A percentile compares a stretch with the other conserved stretches of the same genome.
Conservation (phyloP, 2,888 invertebrate genomes). For the Cerceris ruficornis region DNA sequence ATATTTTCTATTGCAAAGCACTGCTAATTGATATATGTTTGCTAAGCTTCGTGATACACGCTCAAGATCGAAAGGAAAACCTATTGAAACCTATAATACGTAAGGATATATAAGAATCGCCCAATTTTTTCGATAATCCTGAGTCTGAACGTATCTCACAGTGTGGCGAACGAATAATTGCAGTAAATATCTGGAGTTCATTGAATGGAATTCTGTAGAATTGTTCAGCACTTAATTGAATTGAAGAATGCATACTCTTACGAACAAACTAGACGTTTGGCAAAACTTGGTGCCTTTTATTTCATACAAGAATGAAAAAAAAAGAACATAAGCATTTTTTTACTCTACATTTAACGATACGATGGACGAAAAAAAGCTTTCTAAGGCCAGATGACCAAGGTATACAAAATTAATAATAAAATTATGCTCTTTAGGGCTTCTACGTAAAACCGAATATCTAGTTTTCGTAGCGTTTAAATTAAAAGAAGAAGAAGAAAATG, state of each 20-base stretch:
- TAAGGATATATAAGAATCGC: constrained; percentile 13
- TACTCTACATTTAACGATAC: constrained; percentile 56
- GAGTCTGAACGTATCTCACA: constrained; percentile 29
- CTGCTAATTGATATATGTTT: constrained; percentile 21
- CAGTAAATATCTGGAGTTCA: constrained; percentile 21
- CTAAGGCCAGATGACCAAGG: constrained; percentile 53
- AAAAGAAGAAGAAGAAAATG: background rate
- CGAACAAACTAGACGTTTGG: constrained; percentile 59
- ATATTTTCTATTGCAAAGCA: constrained; percentile 42
- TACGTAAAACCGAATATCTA: constrained; percentile 19
- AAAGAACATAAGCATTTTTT: constrained; percentile 56
- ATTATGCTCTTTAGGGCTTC: constrained; percentile 55
- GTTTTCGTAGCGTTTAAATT: constrained; percentile 34
- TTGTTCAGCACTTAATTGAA: constrained; percentile 30
- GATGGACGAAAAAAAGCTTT: constrained; percentile 32
- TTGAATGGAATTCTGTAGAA: constrained; percentile 13
- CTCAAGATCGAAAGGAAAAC: constrained; percentile 14
- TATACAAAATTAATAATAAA: constrained; percentile 29
- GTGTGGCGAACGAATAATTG: constrained; percentile 13
- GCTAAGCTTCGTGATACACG: constrained; percentile 21
- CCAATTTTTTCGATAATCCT: constrained; percentile 18
- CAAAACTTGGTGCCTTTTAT: constrained; percentile 67
- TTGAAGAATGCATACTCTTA: constrained; percentile 41
- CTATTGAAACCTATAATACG: constrained; percentile 10
- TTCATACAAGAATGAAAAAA: constrained; percentile 54